Evolutionary conservation across 1,140 invertebrate species (phyloP).

Genomic region (Dufourea novaeangliae): DNA sequence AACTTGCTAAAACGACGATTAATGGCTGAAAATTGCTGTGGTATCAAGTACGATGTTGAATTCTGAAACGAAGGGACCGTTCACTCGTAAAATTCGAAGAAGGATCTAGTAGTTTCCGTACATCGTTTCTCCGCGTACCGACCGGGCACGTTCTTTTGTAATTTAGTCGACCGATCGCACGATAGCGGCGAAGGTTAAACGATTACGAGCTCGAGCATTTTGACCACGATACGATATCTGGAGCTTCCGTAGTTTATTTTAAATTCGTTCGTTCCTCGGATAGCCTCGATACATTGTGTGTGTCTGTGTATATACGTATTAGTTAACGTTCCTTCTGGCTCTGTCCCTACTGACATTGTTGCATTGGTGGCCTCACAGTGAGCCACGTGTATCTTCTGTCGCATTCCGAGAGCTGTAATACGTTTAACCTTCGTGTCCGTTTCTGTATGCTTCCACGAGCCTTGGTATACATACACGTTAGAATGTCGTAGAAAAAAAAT

Average conservation of each 20-base stretch:
- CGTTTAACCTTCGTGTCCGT: background rate
- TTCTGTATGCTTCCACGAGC: background rate
- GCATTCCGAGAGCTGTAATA: background rate
- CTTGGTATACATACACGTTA: background rate
- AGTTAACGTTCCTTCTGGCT: background rate
- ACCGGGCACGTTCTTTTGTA: background rate
- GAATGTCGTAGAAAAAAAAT: background rate
- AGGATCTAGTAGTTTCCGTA: background rate
- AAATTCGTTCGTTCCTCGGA: background rate
- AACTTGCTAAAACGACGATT: too few species aligned
- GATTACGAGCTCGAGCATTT: slow-evolving; percentile 1
- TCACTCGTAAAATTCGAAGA: slow-evolving; percentile 1
- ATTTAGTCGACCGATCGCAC: background rate
- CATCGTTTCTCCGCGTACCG: too few species aligned
- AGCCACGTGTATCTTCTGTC: slow-evolving; percentile 8
- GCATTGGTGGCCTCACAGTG: background rate
- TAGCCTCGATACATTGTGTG: background rate
- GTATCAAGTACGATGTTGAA: too few species aligned
- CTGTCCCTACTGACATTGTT: background rate
- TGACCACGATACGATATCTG: slow-evolving; percentile 5
- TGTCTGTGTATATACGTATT: too few species aligned
- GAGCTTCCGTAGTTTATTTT: background rate
- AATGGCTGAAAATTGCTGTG: too few species aligned
- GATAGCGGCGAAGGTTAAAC: slow-evolving; percentile 16
- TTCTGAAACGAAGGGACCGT: background rate